Evolutionary conservation across 2,113 vertebrate genomes (phyloP).

Genomic region (Clarias magur): DNA sequence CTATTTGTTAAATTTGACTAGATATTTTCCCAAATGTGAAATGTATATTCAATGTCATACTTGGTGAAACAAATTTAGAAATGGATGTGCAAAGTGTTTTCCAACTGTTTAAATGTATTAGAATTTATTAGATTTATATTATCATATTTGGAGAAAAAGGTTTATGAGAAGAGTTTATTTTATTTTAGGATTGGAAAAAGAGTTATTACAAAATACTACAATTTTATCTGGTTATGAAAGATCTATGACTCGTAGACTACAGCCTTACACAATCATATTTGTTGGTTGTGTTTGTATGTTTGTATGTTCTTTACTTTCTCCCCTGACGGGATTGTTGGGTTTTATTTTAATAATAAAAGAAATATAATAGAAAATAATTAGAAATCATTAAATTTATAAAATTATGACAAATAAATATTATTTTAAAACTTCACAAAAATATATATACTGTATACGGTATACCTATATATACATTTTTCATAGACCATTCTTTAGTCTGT

Average conservation of each 20-base stretch:
- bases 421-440: neutral
- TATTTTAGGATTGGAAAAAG: neutral
- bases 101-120: neutral
- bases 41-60: no score
- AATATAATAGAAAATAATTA: no score
- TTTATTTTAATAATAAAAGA: neutral
- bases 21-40: no score
- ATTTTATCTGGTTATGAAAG: neutral
- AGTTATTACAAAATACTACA: neutral
- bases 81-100: no score
- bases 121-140: neutral
- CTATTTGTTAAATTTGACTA: no score
- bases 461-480: no score
- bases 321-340: neutral
- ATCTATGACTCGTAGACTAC: neutral
- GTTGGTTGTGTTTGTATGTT: neutral
- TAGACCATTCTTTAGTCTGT: neutral
- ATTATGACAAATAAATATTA: neutral
- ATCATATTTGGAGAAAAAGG: neutral
- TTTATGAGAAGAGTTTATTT: no score
- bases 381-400: no score
- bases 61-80: no score
- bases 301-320: neutral
- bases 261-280: neutral
- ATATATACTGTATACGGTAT: no score